Base-by-base conservation (phyloP, 2,888 invertebrate species). In the Tethea ocularis region DNA sequence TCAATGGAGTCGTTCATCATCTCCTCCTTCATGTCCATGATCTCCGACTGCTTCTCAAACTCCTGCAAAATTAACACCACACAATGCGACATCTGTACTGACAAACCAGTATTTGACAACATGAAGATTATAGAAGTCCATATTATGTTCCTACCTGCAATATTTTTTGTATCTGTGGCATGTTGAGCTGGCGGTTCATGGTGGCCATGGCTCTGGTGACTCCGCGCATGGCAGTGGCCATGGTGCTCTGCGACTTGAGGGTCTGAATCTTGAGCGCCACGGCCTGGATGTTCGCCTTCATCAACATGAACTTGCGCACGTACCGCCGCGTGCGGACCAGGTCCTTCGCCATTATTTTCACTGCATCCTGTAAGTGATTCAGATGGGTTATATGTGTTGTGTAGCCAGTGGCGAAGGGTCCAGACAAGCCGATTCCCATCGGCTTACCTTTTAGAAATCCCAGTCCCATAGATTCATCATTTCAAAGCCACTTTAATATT, bases 11-110 rank as follows among this genome's bases (percentile, higher is more conserved):
- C 99, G 84, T 98, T 99, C 96, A 99, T 99, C 95, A 99, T 98
- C 91, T 99, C 99, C 87, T 99, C 99, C 86, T 99, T 99, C 99
- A 99, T 99, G 84, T 99, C 99, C 99, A 99, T 99, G 59, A 99
- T 99, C 92, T 99, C 99, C 0, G 98, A 98, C 86, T 99, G 99
- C 83, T 99, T 99, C 90, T 99, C 99, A 91, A 99, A 99, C 83
- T 99, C 99, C 93, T 97, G 96, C 72, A 97, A 94, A 1, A n/a
- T n/a, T n/a, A n/a, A n/a, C 2, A 33, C 33, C 33, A 33, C 13
- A 33, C 8, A n/a, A n/a, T n/a, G n/a, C n/a, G n/a, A n/a, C n/a
- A n/a, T n/a, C n/a, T n/a, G n/a, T n/a, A n/a, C n/a, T n/a, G n/a
- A n/a, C n/a, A n/a, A n/a, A n/a, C n/a, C n/a, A n/a, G n/a, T n/a